Evolutionary conservation across 2,113 vertebrate species (phyloP).

Genomic region (Cebus imitator): DNA sequence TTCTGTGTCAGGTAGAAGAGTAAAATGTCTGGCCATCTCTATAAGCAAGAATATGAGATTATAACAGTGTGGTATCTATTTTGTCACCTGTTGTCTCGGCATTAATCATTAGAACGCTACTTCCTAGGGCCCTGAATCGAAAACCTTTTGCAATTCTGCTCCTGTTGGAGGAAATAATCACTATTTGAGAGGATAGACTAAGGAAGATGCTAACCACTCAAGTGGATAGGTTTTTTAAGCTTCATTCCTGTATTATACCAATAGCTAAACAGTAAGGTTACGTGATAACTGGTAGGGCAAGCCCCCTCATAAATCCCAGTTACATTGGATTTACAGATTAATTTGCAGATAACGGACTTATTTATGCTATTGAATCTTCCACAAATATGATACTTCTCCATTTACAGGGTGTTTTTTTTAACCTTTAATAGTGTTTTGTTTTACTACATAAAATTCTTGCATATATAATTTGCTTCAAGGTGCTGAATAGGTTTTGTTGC

Average conservation of each 20-base stretch:
- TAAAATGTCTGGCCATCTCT: neutral
- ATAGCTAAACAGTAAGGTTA: neutral
- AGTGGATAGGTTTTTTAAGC: neutral
- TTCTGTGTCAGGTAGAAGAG: neutral
- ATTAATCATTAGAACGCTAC: neutral
- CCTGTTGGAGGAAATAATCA: conserved; percentile 24
- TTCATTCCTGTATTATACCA: neutral
- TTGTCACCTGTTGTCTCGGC: neutral
- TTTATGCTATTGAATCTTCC: neutral
- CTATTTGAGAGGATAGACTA: neutral
- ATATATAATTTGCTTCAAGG: neutral
- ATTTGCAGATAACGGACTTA: neutral
- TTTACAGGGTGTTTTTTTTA: neutral
- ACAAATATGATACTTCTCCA: neutral
- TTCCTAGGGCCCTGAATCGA: neutral
- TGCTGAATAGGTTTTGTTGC: neutral
- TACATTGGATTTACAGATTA: neutral
- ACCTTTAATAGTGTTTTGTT: conserved; percentile 12
- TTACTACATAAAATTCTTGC: neutral
- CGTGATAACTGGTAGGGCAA: neutral
- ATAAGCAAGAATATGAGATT: neutral
- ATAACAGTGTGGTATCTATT: neutral
- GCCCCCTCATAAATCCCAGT: neutral
- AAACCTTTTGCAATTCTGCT: neutral
- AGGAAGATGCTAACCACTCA: neutral